phyloP scores from a whole-genome alignment of 1,140 invertebrate species.

The Drosophila obscura region DNA sequence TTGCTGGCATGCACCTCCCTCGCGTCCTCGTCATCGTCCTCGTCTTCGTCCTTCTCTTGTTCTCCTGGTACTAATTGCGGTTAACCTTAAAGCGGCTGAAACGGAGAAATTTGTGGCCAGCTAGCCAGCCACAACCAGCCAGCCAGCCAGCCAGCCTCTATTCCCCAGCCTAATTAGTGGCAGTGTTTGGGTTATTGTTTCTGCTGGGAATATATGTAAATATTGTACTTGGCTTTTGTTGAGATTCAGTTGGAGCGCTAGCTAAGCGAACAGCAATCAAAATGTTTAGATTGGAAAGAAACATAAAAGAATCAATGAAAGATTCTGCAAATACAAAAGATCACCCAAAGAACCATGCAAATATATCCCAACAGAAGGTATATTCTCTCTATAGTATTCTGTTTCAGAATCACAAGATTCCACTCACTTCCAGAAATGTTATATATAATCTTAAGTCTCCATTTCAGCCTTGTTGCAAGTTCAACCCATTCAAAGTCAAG shows the following conservation, averaged over 20 bases:
- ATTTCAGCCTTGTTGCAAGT: not conserved
- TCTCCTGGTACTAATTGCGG: constrained; percentile 38
- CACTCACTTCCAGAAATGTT: too few relatives aligned
- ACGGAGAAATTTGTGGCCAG: constrained; percentile 31
- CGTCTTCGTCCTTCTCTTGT: not conserved
- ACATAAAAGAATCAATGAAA: too few relatives aligned
- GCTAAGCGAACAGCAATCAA: constrained; percentile 3
- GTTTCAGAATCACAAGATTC: too few relatives aligned
- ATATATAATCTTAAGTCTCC: too few relatives aligned
- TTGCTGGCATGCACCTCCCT: constrained; percentile 26
- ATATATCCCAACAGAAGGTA: too few relatives aligned
- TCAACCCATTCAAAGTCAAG: constrained; percentile 1
- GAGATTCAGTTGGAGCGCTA: not conserved
- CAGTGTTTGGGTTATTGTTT: constrained; percentile 19
- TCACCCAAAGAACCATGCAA: too few relatives aligned
- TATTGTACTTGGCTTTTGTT: constrained; percentile 12
- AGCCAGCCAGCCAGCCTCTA: constrained; percentile 5
- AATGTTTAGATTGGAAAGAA: not conserved
- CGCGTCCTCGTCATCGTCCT: too few relatives aligned
- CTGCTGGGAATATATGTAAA: constrained; percentile 6
- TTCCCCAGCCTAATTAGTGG: constrained; percentile 52
- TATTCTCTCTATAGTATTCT: too few relatives aligned
- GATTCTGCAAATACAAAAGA: too few relatives aligned
- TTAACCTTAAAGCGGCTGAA: constrained; percentile 52
- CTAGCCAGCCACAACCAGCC: not conserved